A percentile compares a stretch with the other conserved stretches of the same genome.
Evolutionary conservation across 2,113 vertebrate species (phyloP).

Genomic region (Chunga burmeisteri): DNA sequence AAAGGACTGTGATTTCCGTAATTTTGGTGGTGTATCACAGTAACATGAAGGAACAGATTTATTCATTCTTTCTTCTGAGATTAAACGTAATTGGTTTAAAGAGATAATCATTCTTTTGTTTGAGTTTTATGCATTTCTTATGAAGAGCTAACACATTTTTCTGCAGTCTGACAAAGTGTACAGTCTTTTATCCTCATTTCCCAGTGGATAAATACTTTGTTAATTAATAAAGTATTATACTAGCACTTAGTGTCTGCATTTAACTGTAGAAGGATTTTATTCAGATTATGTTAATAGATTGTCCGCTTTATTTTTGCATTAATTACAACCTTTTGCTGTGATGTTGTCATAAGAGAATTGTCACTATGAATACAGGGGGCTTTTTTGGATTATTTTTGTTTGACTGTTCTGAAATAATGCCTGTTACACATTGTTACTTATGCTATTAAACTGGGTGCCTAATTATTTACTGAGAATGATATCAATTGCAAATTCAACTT

Average conservation of each 20-base stretch:
- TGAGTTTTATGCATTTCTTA: conserved; percentile 80
- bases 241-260: conserved; percentile 75
- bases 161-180: conserved; percentile 73
- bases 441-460: neutral
- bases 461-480: neutral
- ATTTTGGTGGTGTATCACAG: conserved; percentile 58
- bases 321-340: conserved; percentile 73
- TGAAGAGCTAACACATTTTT: conserved; percentile 78
- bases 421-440: conserved; percentile 42
- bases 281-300: conserved; percentile 83
- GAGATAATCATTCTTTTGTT: conserved; percentile 79
- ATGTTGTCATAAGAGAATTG: conserved; percentile 62
- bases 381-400: conserved; percentile 72
- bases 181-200: conserved; percentile 77
- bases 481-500: neutral
- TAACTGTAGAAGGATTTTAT: conserved; percentile 76
- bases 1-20: conserved; percentile 45
- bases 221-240: conserved; percentile 83
- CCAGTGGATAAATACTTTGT: conserved; percentile 80
- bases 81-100: conserved; percentile 82
- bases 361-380: conserved; percentile 41
- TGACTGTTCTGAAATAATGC: conserved; percentile 48
- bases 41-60: conserved; percentile 67
- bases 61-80: conserved; percentile 75
- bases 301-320: conserved; percentile 75